Evolutionary conservation across 2,888 invertebrate genomes (phyloP).

Genomic region (Drosophila crucigera): DNA sequence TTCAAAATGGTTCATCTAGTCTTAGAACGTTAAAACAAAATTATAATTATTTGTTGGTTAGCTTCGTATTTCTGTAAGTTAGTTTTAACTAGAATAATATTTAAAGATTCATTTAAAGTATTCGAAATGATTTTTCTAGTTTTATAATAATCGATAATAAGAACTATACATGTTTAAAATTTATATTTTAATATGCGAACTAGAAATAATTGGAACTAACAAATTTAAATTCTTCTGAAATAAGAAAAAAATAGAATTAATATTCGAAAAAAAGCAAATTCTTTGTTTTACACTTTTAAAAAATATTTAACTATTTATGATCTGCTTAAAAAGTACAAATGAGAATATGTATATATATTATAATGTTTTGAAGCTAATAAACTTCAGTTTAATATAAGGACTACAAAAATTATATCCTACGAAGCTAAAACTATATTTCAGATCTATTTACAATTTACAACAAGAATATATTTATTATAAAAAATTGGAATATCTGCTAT

Average conservation of each 20-base stretch:
- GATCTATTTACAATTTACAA: background rate
- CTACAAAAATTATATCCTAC: fast-evolving
- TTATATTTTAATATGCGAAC: background rate
- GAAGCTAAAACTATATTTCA: background rate
- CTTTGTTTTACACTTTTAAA: background rate
- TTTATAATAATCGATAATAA: fast-evolving
- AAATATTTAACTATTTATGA: background rate
- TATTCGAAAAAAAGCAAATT: fast-evolving
- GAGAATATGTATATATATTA: no score
- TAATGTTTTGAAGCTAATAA: background rate
- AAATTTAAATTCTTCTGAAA: background rate
- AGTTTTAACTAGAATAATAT: background rate
- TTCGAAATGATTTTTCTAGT: background rate
- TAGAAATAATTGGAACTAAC: background rate
- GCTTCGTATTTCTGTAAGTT: background rate
- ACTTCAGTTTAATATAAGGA: background rate
- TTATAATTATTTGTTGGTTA: background rate
- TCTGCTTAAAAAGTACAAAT: background rate
- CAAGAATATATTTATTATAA: background rate
- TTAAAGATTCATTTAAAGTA: fast-evolving
- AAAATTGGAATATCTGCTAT: no score
- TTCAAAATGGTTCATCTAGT: no score
- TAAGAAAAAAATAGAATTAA: background rate
- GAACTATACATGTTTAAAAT: fast-evolving
- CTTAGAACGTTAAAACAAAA: background rate